A percentile compares a stretch with the other conserved stretches of the same genome.
phyloP scores from a whole-genome alignment of 30 jellyfish, hydroid and myxozoan species.

The Pelagia noctiluca region DNA sequence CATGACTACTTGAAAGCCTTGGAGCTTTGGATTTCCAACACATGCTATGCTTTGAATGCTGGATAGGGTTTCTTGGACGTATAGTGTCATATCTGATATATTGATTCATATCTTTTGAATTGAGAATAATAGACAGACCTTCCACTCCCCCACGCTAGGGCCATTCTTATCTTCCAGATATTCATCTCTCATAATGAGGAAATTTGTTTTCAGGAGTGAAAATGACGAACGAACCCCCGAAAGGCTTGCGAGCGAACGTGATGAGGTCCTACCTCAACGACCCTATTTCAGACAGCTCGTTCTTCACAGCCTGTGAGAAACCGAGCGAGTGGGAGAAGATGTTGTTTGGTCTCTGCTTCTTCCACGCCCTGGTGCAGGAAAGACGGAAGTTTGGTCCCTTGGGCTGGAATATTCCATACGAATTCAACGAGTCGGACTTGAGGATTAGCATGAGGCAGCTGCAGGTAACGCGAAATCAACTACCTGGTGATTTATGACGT shows the following conservation, averaged over 20 bases:
- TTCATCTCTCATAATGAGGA: no score
- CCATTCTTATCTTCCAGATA: no score
- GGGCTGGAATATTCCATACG: conserved; percentile 99
- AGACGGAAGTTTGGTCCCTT: conserved; percentile 98
- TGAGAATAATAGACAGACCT: conserved; percentile 96
- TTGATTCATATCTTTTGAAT: no score
- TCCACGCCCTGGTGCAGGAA: conserved; percentile 99
- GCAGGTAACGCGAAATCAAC: no score
- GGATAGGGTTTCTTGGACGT: no score
- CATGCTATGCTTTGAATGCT: no score
- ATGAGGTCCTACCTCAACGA: conserved; percentile 94
- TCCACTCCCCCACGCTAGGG: no score
- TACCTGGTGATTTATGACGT: no score
- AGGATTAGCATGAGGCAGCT: conserved; percentile 98
- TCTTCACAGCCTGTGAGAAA: conserved; percentile 89
- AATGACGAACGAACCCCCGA: conserved; percentile 99
- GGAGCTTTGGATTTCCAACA: no score
- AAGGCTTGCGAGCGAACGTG: conserved; percentile 96
- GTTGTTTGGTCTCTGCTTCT: conserved; percentile 97
- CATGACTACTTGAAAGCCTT: no score
- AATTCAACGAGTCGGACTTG: conserved; percentile 96
- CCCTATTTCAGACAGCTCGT: conserved; percentile 91
- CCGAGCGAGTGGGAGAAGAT: conserved; percentile 95
- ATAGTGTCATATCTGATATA: no score
- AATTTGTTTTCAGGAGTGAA: conserved; percentile 85